Evolutionary conservation across 2,113 vertebrate species (phyloP), one percentile per base, ranked within the genome.

Genomic region (Eupsittula cactorum): DNA sequence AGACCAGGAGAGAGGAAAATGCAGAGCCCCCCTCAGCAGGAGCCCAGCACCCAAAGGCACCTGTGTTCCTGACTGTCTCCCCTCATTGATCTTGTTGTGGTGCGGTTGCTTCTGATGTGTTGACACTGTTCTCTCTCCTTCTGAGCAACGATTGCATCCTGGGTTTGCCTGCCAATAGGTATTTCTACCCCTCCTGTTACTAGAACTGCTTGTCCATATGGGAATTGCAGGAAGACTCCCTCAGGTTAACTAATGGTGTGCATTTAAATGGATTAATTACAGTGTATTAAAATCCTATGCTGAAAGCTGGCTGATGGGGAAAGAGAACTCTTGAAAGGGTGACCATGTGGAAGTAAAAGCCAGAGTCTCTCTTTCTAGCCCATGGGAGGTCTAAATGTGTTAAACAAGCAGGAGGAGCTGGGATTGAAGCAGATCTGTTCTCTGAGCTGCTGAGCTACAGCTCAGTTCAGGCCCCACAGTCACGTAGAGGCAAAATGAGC

Each of bases 261-360:
- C 31, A n/a, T 94, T 93, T 92, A 88, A 95, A 80, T 33, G 75
- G 88, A 86, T 97, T 93, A 73, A 94, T 94, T 83, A 74, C 42
- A 86, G 49, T 28, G 37, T 33, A 41, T 88, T 90, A 23, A 77
- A 81, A 73, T 31, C 44, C 67, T 63, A 7, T 27, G 63, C 7
- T 1, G 59, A 65, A 82, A 82, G 41, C 25, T 67, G 62, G 29
- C n/a, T 85, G 64, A 41, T 0, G 8, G 49, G 37, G 21, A 80
- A 64, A 67, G 60, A 73, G 59, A 75, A 85, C 31, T 49, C 86
- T 39, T 59, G 63, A 37, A 39, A 50, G n/a, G 53, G 27, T 67
- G 92, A 39, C 27, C 11, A 12, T 0, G 8, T 75, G 57, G 74
- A 73, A 87, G n/a, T 52, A 49, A 94, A 95, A 87, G 78, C 44